Percentiles rank a stretch among this genome's conserved stretches.
These are phyloP conservation scores for Formica aserva DNA, from an alignment of 2,888 invertebrate species.

Conservation along the genomic window DNA sequence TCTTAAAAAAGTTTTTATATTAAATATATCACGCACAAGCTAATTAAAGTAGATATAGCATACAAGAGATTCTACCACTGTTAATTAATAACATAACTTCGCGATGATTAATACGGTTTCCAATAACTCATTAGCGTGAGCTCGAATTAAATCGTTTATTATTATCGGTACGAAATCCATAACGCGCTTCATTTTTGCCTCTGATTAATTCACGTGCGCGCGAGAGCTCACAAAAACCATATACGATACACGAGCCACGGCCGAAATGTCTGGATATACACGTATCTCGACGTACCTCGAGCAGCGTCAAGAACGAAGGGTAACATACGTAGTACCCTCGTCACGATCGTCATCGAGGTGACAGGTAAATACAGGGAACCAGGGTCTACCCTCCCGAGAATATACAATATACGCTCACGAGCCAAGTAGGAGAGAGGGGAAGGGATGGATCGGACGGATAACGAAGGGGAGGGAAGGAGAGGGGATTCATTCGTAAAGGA, in stretches of 20 bases:
- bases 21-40: background rate
- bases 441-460: conserved; percentile 7
- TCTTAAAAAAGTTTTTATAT: conserved; percentile 22
- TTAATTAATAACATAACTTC: conserved; percentile 13
- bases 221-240: conserved; percentile 25
- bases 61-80: background rate
- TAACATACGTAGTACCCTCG: conserved; percentile 77
- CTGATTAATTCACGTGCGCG: conserved; percentile 29
- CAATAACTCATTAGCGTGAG: background rate
- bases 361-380: conserved; percentile 82
- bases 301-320: conserved; percentile 38
- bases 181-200: conserved; percentile 4
- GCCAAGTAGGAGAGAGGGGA: conserved; percentile 56
- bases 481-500: conserved; percentile 74
- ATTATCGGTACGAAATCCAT: background rate
- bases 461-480: conserved; percentile 10
- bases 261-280: conserved; percentile 23
- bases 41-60: conserved; percentile 23
- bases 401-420: conserved; percentile 66
- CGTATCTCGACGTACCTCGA: conserved; percentile 27
- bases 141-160: conserved; percentile 14
- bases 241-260: conserved; percentile 56
- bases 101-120: background rate
- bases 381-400: conserved; percentile 65
- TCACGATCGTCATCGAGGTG: conserved; percentile 84